Evolutionary conservation across 1,140 invertebrate species (phyloP), one percentile per base, ranked within the genome.

Genomic region (Agrypnia vestita): DNA sequence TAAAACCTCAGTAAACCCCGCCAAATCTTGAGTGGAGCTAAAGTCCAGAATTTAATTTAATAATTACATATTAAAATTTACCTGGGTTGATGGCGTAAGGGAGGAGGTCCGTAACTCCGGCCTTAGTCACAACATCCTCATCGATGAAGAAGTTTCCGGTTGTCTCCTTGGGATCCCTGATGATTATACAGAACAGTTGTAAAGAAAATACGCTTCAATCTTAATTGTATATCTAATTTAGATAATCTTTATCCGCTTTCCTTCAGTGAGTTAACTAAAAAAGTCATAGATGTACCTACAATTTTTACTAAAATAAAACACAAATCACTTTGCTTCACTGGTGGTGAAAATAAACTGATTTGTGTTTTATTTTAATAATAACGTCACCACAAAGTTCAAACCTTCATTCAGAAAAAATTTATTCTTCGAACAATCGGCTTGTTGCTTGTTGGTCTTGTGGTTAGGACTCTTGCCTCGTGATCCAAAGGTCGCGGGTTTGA

Each of bases 81-180:
- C 94, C 91, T 77, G 94, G 95, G 87, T 95, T 92, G 83, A 93
- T 94, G 0, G 96, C 94, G 87, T 99, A 99, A 73, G 96, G 92
- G 13, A 93, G 92, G 15, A 99, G 91, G 88, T 99, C 94, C 0
- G 91, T 95, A 6, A 99, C 88, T 0, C 97, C 97, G 83, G 93
- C 94, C 25, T 91, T 90, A 85, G 87, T 92, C 0, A 99, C 86
- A 4, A 99, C 90, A 46, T 97, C 94, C 85, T 99, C 98, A 86
- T 99, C 99, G 79, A 99, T 94, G 21, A 93, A 93, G 88, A 99
- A 99, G 84, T 99, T 93, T 9, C 98, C 98, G 0, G 97, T 98
- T 84, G 92, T 92, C 1, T 89, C 90, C 85, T 91, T 93, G 12
- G 95, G 94, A 82, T 98, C 95, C 86, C 88, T 88, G 84, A 43